Evolutionary conservation across 2,797 vertebrate species (phyloP), one percentile per base, ranked within the genome.

Genomic region (Sebastes iracundus): DNA sequence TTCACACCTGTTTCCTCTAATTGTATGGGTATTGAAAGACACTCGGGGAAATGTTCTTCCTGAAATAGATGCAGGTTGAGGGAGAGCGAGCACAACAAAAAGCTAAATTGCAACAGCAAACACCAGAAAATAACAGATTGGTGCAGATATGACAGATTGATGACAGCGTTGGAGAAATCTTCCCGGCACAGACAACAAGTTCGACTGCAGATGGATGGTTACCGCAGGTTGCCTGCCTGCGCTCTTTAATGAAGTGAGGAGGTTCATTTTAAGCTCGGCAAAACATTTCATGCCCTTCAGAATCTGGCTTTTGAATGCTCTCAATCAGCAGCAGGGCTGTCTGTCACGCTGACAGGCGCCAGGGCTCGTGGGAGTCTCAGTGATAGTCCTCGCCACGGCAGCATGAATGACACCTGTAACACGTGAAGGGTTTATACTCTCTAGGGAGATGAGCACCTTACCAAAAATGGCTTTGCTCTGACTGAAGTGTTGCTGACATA

Each of bases 351-450:
- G 89, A 83, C 82, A 65, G 80, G 58, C 65, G 32, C 58, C 23
- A 22, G 42, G 80, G 76, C 85, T 81, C 79, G 3, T 76, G 81
- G 87, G 86, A 89, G 46, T 53, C 66, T 73, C 59, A 16, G 27
- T 4, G 79, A 61, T 72, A 61, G 73, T 73, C 81, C 55, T 80
- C 69, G 20, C 69, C 3, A 6, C 66, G 2, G 80, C 66, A 11
- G 75, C 71, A 60, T 46, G 78, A 84, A 82, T 77, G 82, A 84
- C 81, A 87, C 87, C 84, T 82, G 87, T 62, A 87, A 68, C 72
- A 84, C 61, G n/a, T 76, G 69, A 74, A 78, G 80, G 23, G 13
- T 27, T 88, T 68, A 10, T 7, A 46, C 65, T 81, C 84, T 68
- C 61, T 0, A 2, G 76, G 72, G 84, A 84, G 62, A 70, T 3